Evolutionary conservation across 2,888 invertebrate genomes (phyloP), one percentile per base, ranked within the genome.

Genomic region (Pyrgus malvae): DNA sequence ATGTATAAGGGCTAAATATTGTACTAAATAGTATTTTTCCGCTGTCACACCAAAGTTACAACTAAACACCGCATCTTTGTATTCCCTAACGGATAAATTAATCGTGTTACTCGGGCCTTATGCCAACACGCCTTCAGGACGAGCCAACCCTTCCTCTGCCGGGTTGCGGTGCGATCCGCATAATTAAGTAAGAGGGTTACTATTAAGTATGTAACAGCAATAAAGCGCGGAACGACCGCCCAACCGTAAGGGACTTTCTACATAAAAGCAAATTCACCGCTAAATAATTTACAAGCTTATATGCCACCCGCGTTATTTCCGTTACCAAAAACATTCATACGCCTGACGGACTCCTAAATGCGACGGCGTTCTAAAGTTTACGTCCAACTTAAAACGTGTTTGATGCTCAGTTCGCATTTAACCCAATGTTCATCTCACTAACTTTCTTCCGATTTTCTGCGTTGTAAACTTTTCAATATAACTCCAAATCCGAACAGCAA

Each of bases 131-230:
- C 66, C 69, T 69, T 62, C 63, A 68, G 74, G 72, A 67, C 65
- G 67, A 63, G 65, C 64, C 58, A 77, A 78, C 78, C 82, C 80
- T 76, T 78, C 65, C 68, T 64, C 66, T 62, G 66, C 68, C 62
- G 67, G 70, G 67, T 66, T 71, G 73, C 67, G 71, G 78, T 72
- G 72, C 77, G 77, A 74, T 79, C 74, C 82, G 80, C 80, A 85
- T 88, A 87, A 88, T 88, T 87, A 87, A 87, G 78, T 81, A 85
- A 83, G 73, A 81, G 83, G 83, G 80, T 78, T 80, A 80, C 76
- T 80, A 84, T 85, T 82, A 86, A 83, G 82, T 80, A 85, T 86
- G 83, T 83, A 85, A 79, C 76, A 82, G 82, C 79, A 80, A 86
- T 85, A 84, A 81, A 81, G 75, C 72, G 70, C 60, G 67, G 66